A percentile compares a stretch with the other conserved stretches of the same genome.
Evolutionary conservation across 1,140 invertebrate genomes (phyloP).

Genomic region (Goniozus legneri): DNA sequence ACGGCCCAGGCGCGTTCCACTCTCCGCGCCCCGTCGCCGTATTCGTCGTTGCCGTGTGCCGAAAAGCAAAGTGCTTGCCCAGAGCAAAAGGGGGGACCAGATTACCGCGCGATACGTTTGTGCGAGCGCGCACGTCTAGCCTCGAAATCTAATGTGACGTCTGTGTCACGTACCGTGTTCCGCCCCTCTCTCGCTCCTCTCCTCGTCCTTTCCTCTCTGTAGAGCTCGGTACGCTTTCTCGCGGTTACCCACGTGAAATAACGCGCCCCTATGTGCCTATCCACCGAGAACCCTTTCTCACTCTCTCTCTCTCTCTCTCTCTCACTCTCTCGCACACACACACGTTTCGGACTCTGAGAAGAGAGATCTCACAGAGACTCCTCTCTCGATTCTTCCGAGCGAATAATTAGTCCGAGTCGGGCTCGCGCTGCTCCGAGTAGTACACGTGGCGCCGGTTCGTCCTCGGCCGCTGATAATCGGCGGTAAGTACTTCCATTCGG

Average conservation of each 20-base stretch:
- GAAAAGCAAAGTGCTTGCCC: conserved; percentile 47
- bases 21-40: conserved; percentile 10
- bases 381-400: too few relatives aligned
- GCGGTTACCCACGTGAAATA: not conserved
- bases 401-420: too few relatives aligned
- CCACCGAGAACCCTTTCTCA: not conserved
- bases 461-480: too few relatives aligned
- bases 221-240: too few relatives aligned
- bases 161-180: conserved; percentile 42
- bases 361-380: too few relatives aligned
- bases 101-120: conserved; percentile 47
- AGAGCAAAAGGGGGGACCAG: conserved; percentile 25
- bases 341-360: not conserved
- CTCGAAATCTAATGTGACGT: conserved; percentile 53
- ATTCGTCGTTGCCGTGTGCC: conserved; percentile 27
- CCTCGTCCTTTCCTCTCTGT: conserved; percentile 9
- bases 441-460: too few relatives aligned
- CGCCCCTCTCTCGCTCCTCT: conserved; percentile 12
- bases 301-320: conserved; percentile 4
- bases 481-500: too few relatives aligned
- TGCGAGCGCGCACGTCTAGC: conserved; percentile 36
- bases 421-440: too few relatives aligned
- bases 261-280: conserved; percentile 1
- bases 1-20: too few relatives aligned
- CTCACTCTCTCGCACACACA: conserved; percentile 6